Evolutionary conservation across 1,140 invertebrate species (phyloP).

Genomic region (Anoplolepis gracilipes): DNA sequence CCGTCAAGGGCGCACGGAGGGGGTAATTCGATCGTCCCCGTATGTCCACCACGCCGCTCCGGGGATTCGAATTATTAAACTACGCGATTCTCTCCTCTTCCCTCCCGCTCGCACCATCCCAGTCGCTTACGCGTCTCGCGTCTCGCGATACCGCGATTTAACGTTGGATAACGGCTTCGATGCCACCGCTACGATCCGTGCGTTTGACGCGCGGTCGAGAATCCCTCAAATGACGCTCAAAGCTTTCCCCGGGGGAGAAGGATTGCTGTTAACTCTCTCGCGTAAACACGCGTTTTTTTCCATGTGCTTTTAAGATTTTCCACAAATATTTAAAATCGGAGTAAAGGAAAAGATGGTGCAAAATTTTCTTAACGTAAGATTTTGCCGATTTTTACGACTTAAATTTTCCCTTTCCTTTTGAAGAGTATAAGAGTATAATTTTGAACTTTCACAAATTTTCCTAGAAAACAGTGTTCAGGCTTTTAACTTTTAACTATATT

Average conservation of each 20-base stretch:
- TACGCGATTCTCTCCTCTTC: conserved; percentile 50
- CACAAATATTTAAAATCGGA: neutral
- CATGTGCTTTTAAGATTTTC: neutral
- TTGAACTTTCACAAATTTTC: conserved; percentile 22
- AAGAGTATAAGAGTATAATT: conserved; percentile 38
- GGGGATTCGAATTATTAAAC: conserved; percentile 53
- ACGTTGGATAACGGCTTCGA: conserved; percentile 50
- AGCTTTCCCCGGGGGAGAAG: neutral
- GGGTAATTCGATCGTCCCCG: conserved; percentile 53
- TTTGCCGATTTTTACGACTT: neutral
- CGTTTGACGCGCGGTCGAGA: conserved; percentile 44
- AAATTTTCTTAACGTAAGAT: neutral
- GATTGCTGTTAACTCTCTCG: neutral
- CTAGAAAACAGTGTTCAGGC: neutral
- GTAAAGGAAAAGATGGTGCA: neutral
- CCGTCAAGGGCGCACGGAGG: conserved; percentile 45
- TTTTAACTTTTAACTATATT: conserved; percentile 9
- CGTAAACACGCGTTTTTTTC: neutral
- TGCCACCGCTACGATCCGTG: conserved; percentile 28
- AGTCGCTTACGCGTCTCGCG: neutral
- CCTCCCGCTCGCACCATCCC: too few relatives aligned
- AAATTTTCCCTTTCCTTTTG: neutral
- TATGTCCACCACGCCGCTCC: conserved; percentile 34
- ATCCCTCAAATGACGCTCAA: conserved; percentile 17
- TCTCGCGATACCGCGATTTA: conserved; percentile 51